Percentiles rank a stretch among this genome's conserved stretches.
Conservation (phyloP, 2,113 vertebrate genomes). For the Cyanocitta stelleri region DNA sequence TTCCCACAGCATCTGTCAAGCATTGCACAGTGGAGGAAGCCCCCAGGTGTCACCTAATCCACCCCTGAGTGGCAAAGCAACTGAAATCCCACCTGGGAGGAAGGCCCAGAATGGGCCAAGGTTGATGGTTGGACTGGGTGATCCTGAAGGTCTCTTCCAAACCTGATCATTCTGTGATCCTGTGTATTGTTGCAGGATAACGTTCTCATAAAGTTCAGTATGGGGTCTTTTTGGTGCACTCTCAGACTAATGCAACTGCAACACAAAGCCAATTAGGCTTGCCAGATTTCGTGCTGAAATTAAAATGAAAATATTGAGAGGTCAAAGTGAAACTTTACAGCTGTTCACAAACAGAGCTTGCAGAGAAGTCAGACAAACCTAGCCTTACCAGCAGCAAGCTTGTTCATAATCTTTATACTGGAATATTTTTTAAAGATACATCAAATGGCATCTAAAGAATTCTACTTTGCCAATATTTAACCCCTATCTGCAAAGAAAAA, state of each 20-base stretch:
- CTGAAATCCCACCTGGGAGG: background rate
- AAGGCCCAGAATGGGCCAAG: background rate
- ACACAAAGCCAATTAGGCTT: background rate
- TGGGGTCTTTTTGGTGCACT: background rate
- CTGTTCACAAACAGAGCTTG: background rate
- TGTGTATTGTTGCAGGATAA: background rate
- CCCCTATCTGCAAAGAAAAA: background rate
- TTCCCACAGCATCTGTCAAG: background rate
- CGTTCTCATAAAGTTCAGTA: background rate
- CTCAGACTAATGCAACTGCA: background rate
- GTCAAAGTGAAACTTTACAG: background rate
- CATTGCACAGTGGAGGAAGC: background rate
- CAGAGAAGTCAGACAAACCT: background rate
- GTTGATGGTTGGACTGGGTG: background rate
- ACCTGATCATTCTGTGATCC: background rate
- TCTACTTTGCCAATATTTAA: background rate
- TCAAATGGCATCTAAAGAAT: background rate
- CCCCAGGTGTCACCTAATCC: background rate
- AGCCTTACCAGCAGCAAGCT: background rate
- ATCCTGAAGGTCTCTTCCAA: background rate
- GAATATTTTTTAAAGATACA: background rate
- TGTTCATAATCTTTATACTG: background rate
- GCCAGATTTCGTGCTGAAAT: background rate
- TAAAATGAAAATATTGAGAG: background rate
- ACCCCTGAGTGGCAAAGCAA: accelerated